Evolutionary conservation across 2,113 vertebrate genomes (phyloP).

Genomic region (Caretta caretta): DNA sequence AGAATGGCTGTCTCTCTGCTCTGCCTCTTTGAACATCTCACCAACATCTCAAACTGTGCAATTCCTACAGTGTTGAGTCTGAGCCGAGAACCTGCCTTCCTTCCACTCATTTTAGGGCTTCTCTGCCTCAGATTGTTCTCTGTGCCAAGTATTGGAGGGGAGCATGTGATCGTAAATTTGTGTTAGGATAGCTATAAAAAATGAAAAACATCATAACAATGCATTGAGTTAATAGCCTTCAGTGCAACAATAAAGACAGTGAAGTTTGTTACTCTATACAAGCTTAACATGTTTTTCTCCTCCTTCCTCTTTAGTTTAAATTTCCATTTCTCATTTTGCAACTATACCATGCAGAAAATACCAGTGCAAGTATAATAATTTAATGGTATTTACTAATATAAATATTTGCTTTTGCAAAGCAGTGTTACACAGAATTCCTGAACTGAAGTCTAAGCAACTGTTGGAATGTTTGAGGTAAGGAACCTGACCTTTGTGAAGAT

Average conservation of each 20-base stretch:
- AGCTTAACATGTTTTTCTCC: neutral
- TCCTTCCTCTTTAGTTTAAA: neutral
- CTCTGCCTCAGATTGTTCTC: neutral
- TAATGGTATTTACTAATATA: conserved; percentile 75
- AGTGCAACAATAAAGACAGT: neutral
- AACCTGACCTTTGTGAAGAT: conserved; percentile 57
- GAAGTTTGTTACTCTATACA: conserved; percentile 42
- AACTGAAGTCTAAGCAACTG: conserved; percentile 64
- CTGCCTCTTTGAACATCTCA: neutral
- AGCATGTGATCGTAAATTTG: neutral
- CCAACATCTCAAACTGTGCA: neutral
- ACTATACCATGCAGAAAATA: conserved; percentile 59
- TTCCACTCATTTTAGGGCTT: neutral
- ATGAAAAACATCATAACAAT: neutral
- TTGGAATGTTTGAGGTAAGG: conserved; percentile 71
- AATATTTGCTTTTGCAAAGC: conserved; percentile 76
- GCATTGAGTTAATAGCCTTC: neutral
- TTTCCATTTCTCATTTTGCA: conserved; percentile 44
- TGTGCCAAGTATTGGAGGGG: neutral
- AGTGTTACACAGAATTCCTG: conserved; percentile 62
- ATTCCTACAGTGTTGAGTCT: neutral
- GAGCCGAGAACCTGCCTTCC: neutral
- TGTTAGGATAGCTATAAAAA: neutral
- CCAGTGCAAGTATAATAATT: conserved; percentile 55
- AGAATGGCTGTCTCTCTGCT: neutral